Percentiles rank a stretch among this genome's conserved stretches.
Conservation (phyloP, 2,797 vertebrate genomes). For the Mormyrops attenuatus region DNA sequence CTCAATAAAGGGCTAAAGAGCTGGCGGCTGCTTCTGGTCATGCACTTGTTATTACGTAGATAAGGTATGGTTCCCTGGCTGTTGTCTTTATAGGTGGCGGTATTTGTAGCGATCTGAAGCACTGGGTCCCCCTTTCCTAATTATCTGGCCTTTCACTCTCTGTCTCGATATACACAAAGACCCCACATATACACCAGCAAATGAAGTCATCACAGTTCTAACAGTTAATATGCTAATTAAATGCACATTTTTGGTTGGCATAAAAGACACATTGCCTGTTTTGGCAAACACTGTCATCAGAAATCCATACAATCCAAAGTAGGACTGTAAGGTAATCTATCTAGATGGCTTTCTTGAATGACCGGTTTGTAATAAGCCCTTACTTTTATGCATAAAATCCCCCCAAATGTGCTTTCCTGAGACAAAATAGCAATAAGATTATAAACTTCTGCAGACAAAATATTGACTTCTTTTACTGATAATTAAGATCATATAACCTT, state of each 20-base stretch:
- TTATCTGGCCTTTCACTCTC: background rate
- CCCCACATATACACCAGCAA: constrained; percentile 1
- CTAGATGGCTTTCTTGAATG: constrained; percentile 24
- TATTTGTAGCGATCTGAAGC: constrained; percentile 18
- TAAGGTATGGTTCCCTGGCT: constrained; percentile 19
- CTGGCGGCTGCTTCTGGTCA: constrained; percentile 54
- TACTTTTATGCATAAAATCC: constrained; percentile 29
- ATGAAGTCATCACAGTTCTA: constrained; percentile 23
- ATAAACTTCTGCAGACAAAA: constrained; percentile 21
- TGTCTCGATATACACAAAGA: constrained; percentile 15
- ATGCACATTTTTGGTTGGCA: constrained; percentile 29
- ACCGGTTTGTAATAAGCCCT: constrained; percentile 28
- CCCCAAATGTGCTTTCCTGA: constrained; percentile 30
- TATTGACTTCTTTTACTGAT: constrained; percentile 14
- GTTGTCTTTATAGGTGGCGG: constrained; percentile 11
- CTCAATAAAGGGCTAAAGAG: constrained; percentile 48
- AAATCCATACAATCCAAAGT: constrained; percentile 25
- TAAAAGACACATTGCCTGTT: constrained; percentile 23
- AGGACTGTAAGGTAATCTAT: constrained; percentile 18
- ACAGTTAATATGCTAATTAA: constrained; percentile 24
- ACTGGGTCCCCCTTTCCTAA: background rate
- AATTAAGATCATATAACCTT: constrained; percentile 15
- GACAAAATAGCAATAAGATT: constrained; percentile 24
- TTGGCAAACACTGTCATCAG: constrained; percentile 27
- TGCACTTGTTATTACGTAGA: constrained; percentile 46